Evolutionary conservation across 1,140 invertebrate genomes (phyloP).

Genomic region (Leucophenga varia): DNA sequence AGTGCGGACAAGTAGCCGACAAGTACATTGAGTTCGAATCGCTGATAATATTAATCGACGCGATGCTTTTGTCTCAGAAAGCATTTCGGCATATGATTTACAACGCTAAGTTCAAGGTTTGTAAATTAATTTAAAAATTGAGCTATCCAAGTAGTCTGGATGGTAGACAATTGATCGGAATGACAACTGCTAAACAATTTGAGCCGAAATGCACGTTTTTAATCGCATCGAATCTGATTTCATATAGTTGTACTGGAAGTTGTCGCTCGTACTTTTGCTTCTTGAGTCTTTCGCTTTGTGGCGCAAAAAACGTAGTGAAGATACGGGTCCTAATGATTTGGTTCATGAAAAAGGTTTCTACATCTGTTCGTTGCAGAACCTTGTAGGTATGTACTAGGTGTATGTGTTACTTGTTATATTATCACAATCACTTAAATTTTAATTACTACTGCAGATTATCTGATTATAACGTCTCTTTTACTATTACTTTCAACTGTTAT

Average conservation of each 20-base stretch:
- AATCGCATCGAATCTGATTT: too few relatives aligned
- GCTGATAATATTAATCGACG: conserved; percentile 79
- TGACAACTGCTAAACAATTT: too few relatives aligned
- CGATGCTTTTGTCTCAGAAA: conserved; percentile 73
- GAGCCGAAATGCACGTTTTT: too few relatives aligned
- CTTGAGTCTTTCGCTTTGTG: conserved; percentile 65
- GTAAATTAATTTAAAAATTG: not conserved
- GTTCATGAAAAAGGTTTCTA: conserved; percentile 62
- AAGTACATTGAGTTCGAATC: conserved; percentile 89
- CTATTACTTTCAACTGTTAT: conserved; percentile 23
- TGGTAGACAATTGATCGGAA: too few relatives aligned
- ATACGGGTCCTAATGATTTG: conserved; percentile 48
- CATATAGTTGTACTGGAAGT: conserved; percentile 65
- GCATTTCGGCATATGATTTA: conserved; percentile 82
- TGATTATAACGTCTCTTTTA: conserved; percentile 32
- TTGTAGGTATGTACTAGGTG: conserved; percentile 34
- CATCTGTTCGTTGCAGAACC: conserved; percentile 46
- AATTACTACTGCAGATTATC: conserved; percentile 29
- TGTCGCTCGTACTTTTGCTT: conserved; percentile 61
- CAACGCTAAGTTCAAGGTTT: conserved; percentile 73
- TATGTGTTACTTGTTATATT: not conserved
- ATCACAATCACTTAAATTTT: conserved; percentile 10
- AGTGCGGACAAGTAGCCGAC: conserved; percentile 74
- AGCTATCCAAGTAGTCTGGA: conserved; percentile 1
- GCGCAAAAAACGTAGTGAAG: conserved; percentile 47